A percentile compares a stretch with the other conserved stretches of the same genome.
Evolutionary conservation across 2,888 invertebrate genomes (phyloP).

Genomic region (Plagodis dolabraria): DNA sequence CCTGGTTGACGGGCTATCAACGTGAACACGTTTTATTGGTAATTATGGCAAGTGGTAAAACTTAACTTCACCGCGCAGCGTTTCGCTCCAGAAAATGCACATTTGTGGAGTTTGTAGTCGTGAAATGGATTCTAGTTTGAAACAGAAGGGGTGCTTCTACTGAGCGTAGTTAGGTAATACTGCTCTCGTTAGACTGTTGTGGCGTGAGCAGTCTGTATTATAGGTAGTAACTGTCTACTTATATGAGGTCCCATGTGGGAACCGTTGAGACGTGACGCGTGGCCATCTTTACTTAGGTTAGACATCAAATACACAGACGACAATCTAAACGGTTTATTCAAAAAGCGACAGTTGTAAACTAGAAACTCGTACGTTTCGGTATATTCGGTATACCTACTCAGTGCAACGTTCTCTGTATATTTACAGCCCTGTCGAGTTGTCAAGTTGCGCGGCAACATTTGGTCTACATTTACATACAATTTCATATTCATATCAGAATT

Average conservation of each 20-base stretch:
- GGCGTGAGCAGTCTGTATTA: slow-evolving; percentile 57
- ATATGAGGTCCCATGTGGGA: slow-evolving; percentile 51
- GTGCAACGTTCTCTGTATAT: slow-evolving; percentile 70
- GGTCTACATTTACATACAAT: slow-evolving; percentile 77
- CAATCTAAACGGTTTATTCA: slow-evolving; percentile 73
- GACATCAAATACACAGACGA: slow-evolving; percentile 48
- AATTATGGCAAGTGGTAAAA: slow-evolving; percentile 76
- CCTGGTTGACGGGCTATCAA: slow-evolving; percentile 62
- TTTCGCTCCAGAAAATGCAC: slow-evolving; percentile 69
- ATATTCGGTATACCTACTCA: slow-evolving; percentile 54
- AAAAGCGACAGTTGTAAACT: slow-evolving; percentile 64
- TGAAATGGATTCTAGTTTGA: slow-evolving; percentile 80
- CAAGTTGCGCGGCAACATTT: slow-evolving; percentile 73
- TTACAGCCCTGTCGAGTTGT: slow-evolving; percentile 75
- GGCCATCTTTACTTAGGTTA: slow-evolving; percentile 50
- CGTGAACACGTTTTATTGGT: slow-evolving; percentile 74
- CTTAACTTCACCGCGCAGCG: slow-evolving; percentile 68
- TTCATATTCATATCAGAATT: slow-evolving; percentile 81
- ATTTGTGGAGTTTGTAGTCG: slow-evolving; percentile 73
- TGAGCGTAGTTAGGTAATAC: slow-evolving; percentile 75
- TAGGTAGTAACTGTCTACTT: slow-evolving; percentile 53
- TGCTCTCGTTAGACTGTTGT: slow-evolving; percentile 72
- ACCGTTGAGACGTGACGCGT: slow-evolving; percentile 43
- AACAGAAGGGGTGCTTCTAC: slow-evolving; percentile 70
- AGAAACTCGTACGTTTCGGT: slow-evolving; percentile 67